Conservation (phyloP, 2,888 invertebrate species). For the Coleophora deauratella region DNA sequence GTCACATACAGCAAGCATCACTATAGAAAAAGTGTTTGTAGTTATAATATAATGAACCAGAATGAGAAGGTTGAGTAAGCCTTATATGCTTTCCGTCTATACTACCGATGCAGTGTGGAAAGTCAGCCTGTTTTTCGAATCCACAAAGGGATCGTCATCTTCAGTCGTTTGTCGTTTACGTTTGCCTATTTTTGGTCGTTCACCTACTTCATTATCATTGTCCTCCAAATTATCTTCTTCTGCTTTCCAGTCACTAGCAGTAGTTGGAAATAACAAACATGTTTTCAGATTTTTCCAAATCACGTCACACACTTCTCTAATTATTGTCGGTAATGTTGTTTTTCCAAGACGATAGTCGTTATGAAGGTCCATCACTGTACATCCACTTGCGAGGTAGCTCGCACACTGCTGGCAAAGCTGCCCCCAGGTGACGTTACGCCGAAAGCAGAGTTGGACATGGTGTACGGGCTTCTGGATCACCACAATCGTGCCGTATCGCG, state of each 20-base stretch:
- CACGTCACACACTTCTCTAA: constrained; percentile 16
- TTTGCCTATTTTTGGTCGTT: too few species aligned
- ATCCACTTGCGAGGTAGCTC: constrained; percentile 9
- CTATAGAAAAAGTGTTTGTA: constrained; percentile 21
- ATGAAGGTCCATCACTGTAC: constrained; percentile 7
- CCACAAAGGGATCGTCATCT: too few species aligned
- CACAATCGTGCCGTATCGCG: too few species aligned
- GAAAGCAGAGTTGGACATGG: too few species aligned
- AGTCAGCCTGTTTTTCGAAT: constrained; percentile 21
- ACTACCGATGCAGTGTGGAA: constrained; percentile 24
- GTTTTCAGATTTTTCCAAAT: constrained; percentile 16
- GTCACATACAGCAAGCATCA: constrained; percentile 18
- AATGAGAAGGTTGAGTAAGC: constrained; percentile 10
- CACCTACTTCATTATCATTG: too few species aligned
- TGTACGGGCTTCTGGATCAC: too few species aligned
- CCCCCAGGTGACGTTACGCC: too few species aligned
- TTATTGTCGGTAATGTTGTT: constrained; percentile 16
- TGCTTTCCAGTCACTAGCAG: constrained; percentile 6
- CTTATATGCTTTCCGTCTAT: constrained; percentile 16
- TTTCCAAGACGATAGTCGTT: constrained; percentile 15
- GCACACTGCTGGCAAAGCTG: too few species aligned
- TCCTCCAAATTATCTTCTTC: too few species aligned
- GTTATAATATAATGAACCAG: constrained; percentile 20
- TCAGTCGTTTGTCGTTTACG: too few species aligned
- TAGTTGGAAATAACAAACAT: constrained; percentile 13